Conservation (phyloP, 2,888 invertebrate genomes). For the Hofmannophila pseudospretella region DNA sequence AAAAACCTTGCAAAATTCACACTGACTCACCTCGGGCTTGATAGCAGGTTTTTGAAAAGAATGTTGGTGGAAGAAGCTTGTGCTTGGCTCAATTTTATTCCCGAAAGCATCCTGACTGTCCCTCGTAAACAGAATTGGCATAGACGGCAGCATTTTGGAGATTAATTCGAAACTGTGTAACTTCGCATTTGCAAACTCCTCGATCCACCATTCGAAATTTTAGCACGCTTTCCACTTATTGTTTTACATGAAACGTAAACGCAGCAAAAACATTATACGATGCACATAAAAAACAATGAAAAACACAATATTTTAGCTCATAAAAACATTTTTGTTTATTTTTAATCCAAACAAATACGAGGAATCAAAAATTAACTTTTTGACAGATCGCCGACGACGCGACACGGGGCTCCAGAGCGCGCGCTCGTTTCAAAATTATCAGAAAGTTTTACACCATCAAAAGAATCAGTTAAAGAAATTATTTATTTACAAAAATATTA, state of each 20-base stretch:
- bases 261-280: slow-evolving; percentile 24
- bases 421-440: slow-evolving; percentile 43
- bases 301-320: slow-evolving; percentile 25
- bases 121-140: slow-evolving; percentile 67
- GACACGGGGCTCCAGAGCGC: slow-evolving; percentile 38
- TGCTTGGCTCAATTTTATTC: slow-evolving; percentile 65
- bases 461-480: too few relatives aligned
- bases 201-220: slow-evolving; percentile 17
- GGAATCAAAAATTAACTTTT: slow-evolving; percentile 51
- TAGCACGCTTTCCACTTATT: slow-evolving; percentile 37
- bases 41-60: slow-evolving; percentile 40
- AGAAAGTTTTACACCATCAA: slow-evolving; percentile 15
- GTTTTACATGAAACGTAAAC: slow-evolving; percentile 27
- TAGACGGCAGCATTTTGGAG: slow-evolving; percentile 73
- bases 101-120: slow-evolving; percentile 73
- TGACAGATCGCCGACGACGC: slow-evolving; percentile 56
- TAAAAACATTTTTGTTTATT: slow-evolving; percentile 43
- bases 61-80: slow-evolving; percentile 58
- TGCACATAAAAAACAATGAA: slow-evolving; percentile 30
- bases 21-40: slow-evolving; percentile 54
- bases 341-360: slow-evolving; percentile 39
- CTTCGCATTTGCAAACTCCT: slow-evolving; percentile 33
- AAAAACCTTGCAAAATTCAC: slow-evolving; percentile 19
- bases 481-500: too few relatives aligned
- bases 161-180: slow-evolving; percentile 22